Evolutionary conservation across 2,888 invertebrate genomes (phyloP).

Genomic region (Cosmopolites sordidus): DNA sequence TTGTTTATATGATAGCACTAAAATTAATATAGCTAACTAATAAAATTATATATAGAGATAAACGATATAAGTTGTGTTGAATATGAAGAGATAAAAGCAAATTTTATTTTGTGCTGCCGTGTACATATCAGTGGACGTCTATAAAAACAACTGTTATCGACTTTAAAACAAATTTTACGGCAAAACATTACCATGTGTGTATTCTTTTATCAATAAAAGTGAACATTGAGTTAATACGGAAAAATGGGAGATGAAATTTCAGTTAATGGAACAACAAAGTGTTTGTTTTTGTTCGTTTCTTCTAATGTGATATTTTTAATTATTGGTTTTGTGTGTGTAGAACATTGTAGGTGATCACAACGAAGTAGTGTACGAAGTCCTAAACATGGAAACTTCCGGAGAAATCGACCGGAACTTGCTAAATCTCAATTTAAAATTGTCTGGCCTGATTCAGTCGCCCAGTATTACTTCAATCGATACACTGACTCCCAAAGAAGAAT

Average conservation of each 20-base stretch:
- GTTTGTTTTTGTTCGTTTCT: no score
- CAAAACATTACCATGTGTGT: not conserved
- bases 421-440: slow-evolving; percentile 68
- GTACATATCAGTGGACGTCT: not conserved
- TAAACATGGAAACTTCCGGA: slow-evolving; percentile 74
- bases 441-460: slow-evolving; percentile 69
- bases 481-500: slow-evolving; percentile 70
- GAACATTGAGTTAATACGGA: no score
- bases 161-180: not conserved
- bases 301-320: no score
- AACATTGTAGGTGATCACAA: slow-evolving; percentile 58
- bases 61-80: no score
- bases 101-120: no score
- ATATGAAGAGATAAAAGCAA: no score
- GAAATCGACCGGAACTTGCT: slow-evolving; percentile 70
- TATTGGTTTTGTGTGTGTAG: slow-evolving; percentile 32
- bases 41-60: no score
- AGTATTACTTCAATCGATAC: slow-evolving; percentile 69
- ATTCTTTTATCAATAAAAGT: not conserved
- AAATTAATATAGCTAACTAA: no score
- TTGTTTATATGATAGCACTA: no score
- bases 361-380: slow-evolving; percentile 68
- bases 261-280: no score
- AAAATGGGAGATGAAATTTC: no score
- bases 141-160: not conserved